phyloP scores from a whole-genome alignment of 1,140 invertebrate genomes.

The Cepaea nemoralis region DNA sequence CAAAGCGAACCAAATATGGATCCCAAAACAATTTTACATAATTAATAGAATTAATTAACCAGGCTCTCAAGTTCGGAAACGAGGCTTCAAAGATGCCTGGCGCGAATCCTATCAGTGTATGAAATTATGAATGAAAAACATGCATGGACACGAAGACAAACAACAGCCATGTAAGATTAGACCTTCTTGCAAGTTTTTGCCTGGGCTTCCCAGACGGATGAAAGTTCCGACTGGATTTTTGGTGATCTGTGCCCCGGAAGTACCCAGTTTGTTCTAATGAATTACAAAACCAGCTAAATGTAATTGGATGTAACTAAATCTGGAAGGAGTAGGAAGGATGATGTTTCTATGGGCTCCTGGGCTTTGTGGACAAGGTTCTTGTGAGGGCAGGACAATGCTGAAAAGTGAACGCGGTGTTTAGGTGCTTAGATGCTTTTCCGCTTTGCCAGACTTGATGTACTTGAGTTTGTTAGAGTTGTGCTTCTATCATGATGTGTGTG shows the following conservation, averaged over 20 bases:
- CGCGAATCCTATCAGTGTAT: not conserved
- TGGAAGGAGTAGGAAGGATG: not conserved
- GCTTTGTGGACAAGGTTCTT: too few species aligned
- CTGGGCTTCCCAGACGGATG: conserved; percentile 21
- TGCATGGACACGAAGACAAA: conserved; percentile 35
- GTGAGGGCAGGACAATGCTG: too few species aligned
- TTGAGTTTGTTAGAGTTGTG: too few species aligned
- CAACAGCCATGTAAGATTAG: conserved; percentile 39
- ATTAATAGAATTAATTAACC: conserved; percentile 6
- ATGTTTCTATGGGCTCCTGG: not conserved
- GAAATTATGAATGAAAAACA: conserved; percentile 33
- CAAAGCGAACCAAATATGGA: not conserved
- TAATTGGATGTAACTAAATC: conserved; percentile 20
- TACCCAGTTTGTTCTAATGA: conserved; percentile 23
- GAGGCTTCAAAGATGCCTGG: not conserved
- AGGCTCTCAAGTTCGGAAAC: not conserved
- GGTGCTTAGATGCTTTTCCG: too few species aligned
- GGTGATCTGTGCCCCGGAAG: conserved; percentile 7
- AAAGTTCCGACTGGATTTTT: not conserved
- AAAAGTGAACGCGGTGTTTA: too few species aligned
- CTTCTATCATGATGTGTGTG: too few species aligned
- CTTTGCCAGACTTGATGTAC: too few species aligned
- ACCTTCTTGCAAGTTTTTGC: conserved; percentile 37
- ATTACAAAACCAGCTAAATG: conserved; percentile 29
- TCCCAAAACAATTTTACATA: not conserved